Evolutionary conservation across 2,797 vertebrate species (phyloP).

Genomic region (Sebastes diploproa): DNA sequence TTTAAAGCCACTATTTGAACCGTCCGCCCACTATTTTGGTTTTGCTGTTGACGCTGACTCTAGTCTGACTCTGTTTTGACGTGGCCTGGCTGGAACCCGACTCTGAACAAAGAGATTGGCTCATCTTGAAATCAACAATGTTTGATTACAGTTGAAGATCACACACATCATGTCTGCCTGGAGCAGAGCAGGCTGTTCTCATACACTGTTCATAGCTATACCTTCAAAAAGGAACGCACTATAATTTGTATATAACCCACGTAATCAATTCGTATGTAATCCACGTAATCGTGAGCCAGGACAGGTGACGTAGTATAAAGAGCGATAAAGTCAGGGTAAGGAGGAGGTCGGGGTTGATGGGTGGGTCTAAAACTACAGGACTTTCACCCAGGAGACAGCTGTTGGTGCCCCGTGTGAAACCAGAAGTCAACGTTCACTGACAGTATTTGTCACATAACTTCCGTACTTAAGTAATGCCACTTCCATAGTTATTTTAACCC

Average conservation of each 20-base stretch:
- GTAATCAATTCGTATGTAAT: not conserved
- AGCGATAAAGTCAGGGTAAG: too few species aligned
- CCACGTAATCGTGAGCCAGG: not conserved
- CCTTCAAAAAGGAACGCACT: not conserved
- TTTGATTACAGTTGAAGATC: not conserved
- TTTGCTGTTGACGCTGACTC: constrained; percentile 6
- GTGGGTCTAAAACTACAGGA: not conserved
- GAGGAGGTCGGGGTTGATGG: not conserved
- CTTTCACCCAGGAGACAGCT: not conserved
- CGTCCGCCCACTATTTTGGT: not conserved
- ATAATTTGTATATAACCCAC: not conserved
- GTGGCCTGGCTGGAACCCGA: not conserved
- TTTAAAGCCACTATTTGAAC: not conserved
- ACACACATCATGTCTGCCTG: not conserved
- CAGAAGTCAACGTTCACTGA: too few species aligned
- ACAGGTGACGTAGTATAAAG: not conserved
- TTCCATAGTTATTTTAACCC: too few species aligned
- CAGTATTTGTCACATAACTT: too few species aligned
- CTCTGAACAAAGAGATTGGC: not conserved
- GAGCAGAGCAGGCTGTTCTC: not conserved
- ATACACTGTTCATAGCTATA: not conserved
- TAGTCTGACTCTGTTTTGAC: not conserved
- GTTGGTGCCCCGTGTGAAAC: not conserved
- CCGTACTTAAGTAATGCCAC: too few species aligned
- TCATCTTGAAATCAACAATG: constrained; percentile 9